Evolutionary conservation across 2,113 vertebrate species (phyloP), one percentile per base, ranked within the genome.

Genomic region (Gorilla gorilla): DNA sequence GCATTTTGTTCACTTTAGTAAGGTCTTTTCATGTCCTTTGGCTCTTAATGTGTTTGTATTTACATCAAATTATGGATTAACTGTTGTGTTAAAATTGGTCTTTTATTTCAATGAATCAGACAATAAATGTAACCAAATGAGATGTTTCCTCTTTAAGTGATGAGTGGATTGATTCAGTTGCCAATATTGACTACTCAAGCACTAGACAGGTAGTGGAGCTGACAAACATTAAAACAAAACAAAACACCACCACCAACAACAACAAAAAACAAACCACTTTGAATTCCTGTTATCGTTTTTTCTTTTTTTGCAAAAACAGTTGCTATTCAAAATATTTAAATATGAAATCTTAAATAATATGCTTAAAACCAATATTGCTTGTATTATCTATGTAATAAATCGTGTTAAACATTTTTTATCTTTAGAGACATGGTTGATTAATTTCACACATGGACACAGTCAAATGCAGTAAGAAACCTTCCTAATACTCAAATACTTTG

Each of bases 31-130:
- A 86, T 35, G 22, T 11, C 22, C 20, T 81, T 82, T 78, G 43
- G 25, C 45, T 90, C 55, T 64, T 64, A 50, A 48, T 35, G n/a
- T 27, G 22, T 82, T 88, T 84, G n/a, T 40, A 78, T 38, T 38
- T 48, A 17, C 35, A 61, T 43, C 18, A 80, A 68, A 35, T 68
- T 85, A 91, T 93, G n/a, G 85, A 85, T 75, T 93, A 70, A 32
- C 76, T 84, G n/a, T 61, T 88, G 55, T 48, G 48, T 96, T 70
- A 59, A 76, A 55, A 43, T 55, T 61, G 48, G n/a, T 61, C 38
- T 93, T 80, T 93, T 25, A 84, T 70, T 90, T 84, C 43, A 87
- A 75, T 50, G n/a, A 84, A 18, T 80, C 48, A 70, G 48, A 52
- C 25, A 43, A 76, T 50, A 80, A 32, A 35, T 64, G 88, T 68